Percentiles rank a stretch among this genome's conserved stretches.
phyloP scores from a whole-genome alignment of 2,113 vertebrate genomes.

The Lasiurus cinereus region DNA sequence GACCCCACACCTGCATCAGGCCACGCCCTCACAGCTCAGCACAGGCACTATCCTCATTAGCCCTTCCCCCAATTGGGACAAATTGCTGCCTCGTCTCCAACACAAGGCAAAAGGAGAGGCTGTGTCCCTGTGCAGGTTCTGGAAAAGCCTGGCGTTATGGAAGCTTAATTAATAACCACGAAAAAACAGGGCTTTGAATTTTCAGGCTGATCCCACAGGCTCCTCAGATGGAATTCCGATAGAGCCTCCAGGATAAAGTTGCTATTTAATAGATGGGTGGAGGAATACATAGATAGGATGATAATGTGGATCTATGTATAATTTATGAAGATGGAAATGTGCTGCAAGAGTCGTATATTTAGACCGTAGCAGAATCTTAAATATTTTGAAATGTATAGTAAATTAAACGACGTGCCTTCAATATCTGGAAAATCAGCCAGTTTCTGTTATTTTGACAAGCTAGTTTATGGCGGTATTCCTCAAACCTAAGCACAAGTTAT shows the following conservation, averaged over 20 bases:
- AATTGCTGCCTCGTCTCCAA: not conserved
- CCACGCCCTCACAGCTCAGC: not conserved
- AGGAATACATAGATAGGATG: constrained; percentile 3
- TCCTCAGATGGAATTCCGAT: constrained; percentile 22
- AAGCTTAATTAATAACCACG: constrained; percentile 52
- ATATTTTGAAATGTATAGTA: constrained; percentile 70
- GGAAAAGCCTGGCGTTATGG: not conserved
- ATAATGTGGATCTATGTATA: constrained; percentile 50
- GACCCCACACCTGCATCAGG: not conserved
- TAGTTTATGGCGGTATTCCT: constrained; percentile 18
- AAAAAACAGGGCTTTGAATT: constrained; percentile 14
- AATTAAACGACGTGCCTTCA: not conserved
- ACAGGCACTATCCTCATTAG: fast-evolving
- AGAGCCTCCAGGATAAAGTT: constrained; percentile 55
- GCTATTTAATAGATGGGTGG: constrained; percentile 49
- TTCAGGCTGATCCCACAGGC: not conserved
- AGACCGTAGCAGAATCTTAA: constrained; percentile 58
- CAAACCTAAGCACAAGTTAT: constrained; percentile 50
- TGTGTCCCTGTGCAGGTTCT: not conserved
- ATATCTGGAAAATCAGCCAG: constrained; percentile 29
- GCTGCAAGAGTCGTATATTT: constrained; percentile 55
- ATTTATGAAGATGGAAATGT: constrained; percentile 75
- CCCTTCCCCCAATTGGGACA: not conserved
- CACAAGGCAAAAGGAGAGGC: not conserved
- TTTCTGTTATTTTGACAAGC: constrained; percentile 68